Base-by-base conservation (phyloP, 2,113 vertebrate species). In the Alethe castanea region DNA sequence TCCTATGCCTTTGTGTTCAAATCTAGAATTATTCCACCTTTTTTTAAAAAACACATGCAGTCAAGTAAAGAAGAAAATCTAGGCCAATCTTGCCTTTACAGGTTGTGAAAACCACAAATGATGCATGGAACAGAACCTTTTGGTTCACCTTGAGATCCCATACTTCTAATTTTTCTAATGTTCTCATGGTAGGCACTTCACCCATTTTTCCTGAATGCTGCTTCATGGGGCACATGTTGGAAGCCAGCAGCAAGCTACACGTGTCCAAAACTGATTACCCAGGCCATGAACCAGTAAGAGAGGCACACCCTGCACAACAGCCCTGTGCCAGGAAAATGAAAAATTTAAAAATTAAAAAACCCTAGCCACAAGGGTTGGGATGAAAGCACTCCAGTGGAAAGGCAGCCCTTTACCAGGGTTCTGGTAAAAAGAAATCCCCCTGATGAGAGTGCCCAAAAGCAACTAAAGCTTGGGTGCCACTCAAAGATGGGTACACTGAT, bases 171-270 rank as follows among this genome's bases (percentile, higher is more conserved):
- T 82, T n/a, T 69, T n/a, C 16, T 20, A 52, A 1, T 7, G 44
- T 33, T 53, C 33, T 86, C 9, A 0, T 6, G 26, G 24, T 23
- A 54, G 11, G 33, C 12, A 67, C 48, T 45, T 59, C 0, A 44
- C 5, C 20, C 20, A 5, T 35, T 33, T 47, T 35, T 60, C 36
- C 57, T 35, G 45, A 73, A 45, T 0, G 4, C 35, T 50, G 40
- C 13, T 47, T 78, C 56, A 28, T 0, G 0, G 11, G 31, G 31
- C 28, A 52, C 44, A 20, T 45, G 31, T 2, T 6, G 5, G 62
- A 77, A 77, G 35, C n/a, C 47, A 90, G n/a, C 44, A 90, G 54
- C 1, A 54, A 89, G 53, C 31, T 22, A 8, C 15, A 5, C 0
- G 3, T 79, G 83, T 78, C 62, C 67, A 6, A 40, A 79, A 56